Evolutionary conservation across 23 tunicate genomes (phyloP), one percentile per base, ranked within the genome.

Genomic region (Aplidium turbinatum): DNA sequence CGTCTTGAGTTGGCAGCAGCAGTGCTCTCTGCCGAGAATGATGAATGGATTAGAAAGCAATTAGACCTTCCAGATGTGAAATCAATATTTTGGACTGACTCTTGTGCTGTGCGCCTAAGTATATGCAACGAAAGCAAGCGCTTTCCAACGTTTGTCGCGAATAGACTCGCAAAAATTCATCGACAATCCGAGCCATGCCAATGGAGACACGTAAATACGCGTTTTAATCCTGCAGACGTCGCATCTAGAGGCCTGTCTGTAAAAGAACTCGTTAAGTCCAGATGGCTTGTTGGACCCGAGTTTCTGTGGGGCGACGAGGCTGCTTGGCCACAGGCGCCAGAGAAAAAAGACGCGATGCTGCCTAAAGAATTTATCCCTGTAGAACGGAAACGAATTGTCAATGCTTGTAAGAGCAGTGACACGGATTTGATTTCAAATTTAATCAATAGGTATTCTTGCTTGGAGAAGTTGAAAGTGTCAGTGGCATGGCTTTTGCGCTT

Each of bases 171-270:
- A 3, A 24, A 45, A 18, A 69, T 69, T 42, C 75, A 69, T 46
- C 57, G 57, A 47, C 57, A 46, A 31, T 42, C 75, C 27, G 18
- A 45, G 16, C 51, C 51, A 11, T 45, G 13, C 5, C 57, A 69
- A 46, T 69, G 75, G 75, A 46, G 57, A 38, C 57, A 69, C n/a
- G 75, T 69, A 1, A n/a, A n/a, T 47, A 13, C 75, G 1, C 45
- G 35, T 29, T 22, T 31, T 11, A 63, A 63, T 30, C 70, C 70
- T 47, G 70, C 70, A 4, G 48, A 63, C 21, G 47, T 25, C 11
- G 70, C 48, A 34, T 63, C 70, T 32, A 46, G 70, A 1, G 70
- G 70, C 35, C 23, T 63, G 48, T 63, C 70, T 4, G 70, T 63
- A 27, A 46, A 13, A 18, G 35, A 63, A 4, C 70, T 63, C 3